Base-by-base conservation (phyloP, 2,797 vertebrate species). In the Aythya fuligula region DNA sequence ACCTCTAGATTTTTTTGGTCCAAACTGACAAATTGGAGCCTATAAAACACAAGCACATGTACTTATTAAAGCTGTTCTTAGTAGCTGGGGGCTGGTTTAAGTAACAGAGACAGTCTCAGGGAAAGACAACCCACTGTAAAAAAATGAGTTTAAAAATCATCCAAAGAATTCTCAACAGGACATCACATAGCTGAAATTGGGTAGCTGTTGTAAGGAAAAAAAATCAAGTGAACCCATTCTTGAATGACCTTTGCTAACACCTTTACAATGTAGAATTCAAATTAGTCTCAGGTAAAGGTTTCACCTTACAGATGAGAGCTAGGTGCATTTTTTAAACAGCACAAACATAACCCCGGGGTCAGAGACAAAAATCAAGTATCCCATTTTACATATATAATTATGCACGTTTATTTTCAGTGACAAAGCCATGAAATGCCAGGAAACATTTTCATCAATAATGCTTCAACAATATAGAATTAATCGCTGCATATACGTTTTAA, bases 371-470 rank as follows among this genome's bases (percentile, higher is more conserved):
- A 85, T 73, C 83, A 94, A 95, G 38, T 75, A 92, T 94, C 69
- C 86, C 75, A 65, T 83, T 94, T 94, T 69, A 95, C 72, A 95
- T 62, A 93, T 58, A 85, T 58, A 87, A 93, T 77, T 89, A 69
- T 51, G 39, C 6, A 78, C 27, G 45, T 97, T 96, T 96, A 96
- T 97, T 97, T 96, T 90, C 91, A 93, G 65, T 90, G 87, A 96
- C 45, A 90, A 94, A 95, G 91, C 60, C 88, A 92, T 85, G 91
- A 95, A 95, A 94, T 30, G 74, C 83, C 95, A 96, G 65, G 78
- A 89, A 93, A 96, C 82, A 94, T 61, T 80, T 67, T 82, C 9
- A 95, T 65, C 87, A 93, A 53, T 71, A 94, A 77, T 10, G 32
- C n/a, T 95, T 93, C 71, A 90, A 96, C 75, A 96, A 80, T 36